Percentiles rank a stretch among this genome's conserved stretches.
Evolutionary conservation across 2,888 invertebrate species (phyloP).

Genomic region (Aphidius colemani): DNA sequence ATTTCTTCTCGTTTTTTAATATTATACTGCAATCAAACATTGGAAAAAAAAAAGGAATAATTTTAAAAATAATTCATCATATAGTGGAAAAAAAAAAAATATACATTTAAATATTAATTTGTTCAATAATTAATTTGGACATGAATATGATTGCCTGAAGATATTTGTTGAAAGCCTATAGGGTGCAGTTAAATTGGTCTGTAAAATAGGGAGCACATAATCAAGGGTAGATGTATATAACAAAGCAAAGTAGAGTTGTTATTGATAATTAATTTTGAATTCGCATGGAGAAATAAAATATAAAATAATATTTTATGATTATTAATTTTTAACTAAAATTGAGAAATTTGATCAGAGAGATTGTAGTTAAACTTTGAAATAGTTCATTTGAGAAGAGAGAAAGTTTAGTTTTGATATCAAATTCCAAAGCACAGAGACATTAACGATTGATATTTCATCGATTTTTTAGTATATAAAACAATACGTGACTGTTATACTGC

Average conservation of each 20-base stretch:
- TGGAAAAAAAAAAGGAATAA: background rate
- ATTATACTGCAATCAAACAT: conserved; percentile 80
- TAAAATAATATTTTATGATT: no score
- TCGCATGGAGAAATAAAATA: no score
- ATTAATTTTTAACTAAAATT: no score
- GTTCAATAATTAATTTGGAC: background rate
- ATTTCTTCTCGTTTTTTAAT: conserved; percentile 97
- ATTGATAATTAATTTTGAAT: conserved; percentile 19
- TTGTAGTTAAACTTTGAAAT: no score
- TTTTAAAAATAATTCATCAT: background rate
- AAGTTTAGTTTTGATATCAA: no score
- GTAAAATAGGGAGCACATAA: background rate
- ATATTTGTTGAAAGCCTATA: conserved; percentile 6
- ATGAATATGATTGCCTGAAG: conserved; percentile 11
- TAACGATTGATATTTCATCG: no score
- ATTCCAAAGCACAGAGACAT: no score
- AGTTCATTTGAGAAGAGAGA: no score
- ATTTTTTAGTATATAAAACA: no score
- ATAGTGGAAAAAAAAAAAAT: background rate
- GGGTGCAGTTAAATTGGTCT: conserved; percentile 14
- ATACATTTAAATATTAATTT: conserved; percentile 5
- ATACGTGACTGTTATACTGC: no score
- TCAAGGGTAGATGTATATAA: no score
- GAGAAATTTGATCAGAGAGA: no score
- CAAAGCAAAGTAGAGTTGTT: background rate